phyloP scores from a whole-genome alignment of 1,140 invertebrate species.

The Drosophila rhopaloa region DNA sequence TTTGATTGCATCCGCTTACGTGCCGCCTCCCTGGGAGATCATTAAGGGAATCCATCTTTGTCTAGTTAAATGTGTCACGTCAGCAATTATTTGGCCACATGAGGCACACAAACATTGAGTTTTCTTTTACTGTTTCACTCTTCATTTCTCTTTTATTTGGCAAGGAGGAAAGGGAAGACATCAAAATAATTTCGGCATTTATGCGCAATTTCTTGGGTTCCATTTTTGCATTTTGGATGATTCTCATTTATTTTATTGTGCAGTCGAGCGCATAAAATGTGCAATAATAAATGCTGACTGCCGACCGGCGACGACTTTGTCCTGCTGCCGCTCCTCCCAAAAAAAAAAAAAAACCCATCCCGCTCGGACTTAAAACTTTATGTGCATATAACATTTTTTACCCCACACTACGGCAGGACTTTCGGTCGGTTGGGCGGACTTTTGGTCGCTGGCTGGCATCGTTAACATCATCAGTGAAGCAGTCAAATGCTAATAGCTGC shows the following conservation, averaged over 20 bases:
- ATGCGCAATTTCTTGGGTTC: slow-evolving; percentile 58
- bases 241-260: slow-evolving; percentile 69
- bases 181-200: slow-evolving; percentile 65
- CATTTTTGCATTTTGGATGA: slow-evolving; percentile 60
- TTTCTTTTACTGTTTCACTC: neutral
- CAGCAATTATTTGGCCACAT: slow-evolving; percentile 65
- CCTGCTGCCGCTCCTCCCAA: slow-evolving; percentile 2
- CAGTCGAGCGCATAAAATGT: slow-evolving; percentile 76
- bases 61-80: slow-evolving; percentile 63
- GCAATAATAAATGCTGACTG: slow-evolving; percentile 80
- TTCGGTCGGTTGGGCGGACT: slow-evolving; percentile 35
- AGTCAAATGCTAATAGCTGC: slow-evolving; percentile 82
- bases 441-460: slow-evolving; percentile 57
- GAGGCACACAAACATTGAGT: slow-evolving; percentile 34
- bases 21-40: slow-evolving; percentile 52
- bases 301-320: slow-evolving; percentile 60
- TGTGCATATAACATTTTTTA: slow-evolving; percentile 66
- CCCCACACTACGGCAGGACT: slow-evolving; percentile 13
- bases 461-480: slow-evolving; percentile 81
- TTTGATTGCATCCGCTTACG: slow-evolving; percentile 82
- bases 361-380: slow-evolving; percentile 64
- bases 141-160: neutral
- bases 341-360: neutral
- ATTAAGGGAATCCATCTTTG: slow-evolving; percentile 48
- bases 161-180: slow-evolving; percentile 23